Conservation (phyloP, 92 coral and sea anemone genomes). For the Plumapathes pennacea region DNA sequence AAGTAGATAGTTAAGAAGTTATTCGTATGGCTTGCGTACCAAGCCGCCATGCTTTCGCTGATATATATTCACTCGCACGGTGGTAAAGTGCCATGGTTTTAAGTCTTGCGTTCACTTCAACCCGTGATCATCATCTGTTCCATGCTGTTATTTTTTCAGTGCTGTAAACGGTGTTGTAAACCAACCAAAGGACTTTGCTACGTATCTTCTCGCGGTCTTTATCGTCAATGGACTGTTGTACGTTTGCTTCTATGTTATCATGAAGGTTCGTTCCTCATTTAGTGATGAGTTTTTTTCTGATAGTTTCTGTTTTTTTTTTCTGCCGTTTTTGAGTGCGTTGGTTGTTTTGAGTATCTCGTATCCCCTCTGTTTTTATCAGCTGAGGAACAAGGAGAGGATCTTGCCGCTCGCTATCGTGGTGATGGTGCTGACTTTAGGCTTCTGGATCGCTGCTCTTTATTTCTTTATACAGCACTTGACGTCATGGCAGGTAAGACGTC, state of each 20-base stretch:
- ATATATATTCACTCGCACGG: too few relatives aligned
- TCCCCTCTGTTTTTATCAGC: slow-evolving; percentile 23
- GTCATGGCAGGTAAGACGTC: slow-evolving; percentile 99
- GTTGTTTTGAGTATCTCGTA: too few relatives aligned
- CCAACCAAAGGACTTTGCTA: slow-evolving; percentile 91
- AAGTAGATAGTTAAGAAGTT: neutral
- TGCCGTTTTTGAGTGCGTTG: too few relatives aligned
- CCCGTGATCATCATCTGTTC: too few relatives aligned
- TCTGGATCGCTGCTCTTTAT: slow-evolving; percentile 79
- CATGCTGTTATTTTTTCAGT: slow-evolving; percentile 28
- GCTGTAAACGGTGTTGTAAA: slow-evolving; percentile 87
- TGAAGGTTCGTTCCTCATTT: too few relatives aligned
- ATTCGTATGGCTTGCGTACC: too few relatives aligned
- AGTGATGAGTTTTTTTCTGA: too few relatives aligned
- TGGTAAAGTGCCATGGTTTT: too few relatives aligned
- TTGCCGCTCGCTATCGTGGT: slow-evolving; percentile 49
- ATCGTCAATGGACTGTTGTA: slow-evolving; percentile 93
- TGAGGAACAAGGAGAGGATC: slow-evolving; percentile 79
- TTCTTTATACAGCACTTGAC: slow-evolving; percentile 83
- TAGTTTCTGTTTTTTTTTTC: too few relatives aligned
- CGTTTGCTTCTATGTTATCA: slow-evolving; percentile 89
- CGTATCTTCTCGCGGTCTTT: slow-evolving; percentile 87
- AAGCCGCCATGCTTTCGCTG: too few relatives aligned
- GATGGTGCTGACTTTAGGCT: slow-evolving; percentile 53
- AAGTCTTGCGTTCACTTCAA: too few relatives aligned